Conservation (phyloP, 2,113 vertebrate genomes). For the Siniperca knerii region DNA sequence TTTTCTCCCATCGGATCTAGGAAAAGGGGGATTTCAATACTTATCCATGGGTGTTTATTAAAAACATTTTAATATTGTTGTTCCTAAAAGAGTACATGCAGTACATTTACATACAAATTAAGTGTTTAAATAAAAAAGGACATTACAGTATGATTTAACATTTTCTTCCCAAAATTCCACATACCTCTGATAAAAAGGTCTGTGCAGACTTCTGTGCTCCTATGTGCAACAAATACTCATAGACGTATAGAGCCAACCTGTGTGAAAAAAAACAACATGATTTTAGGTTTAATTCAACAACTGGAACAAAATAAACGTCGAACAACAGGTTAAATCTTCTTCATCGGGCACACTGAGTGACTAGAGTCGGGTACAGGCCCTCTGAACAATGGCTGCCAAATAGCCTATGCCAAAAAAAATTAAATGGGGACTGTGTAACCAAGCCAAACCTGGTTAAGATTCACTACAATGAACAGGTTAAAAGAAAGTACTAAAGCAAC, state of each 20-base stretch:
- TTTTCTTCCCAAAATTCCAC: slow-evolving; percentile 36
- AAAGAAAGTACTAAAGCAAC: slow-evolving; percentile 25
- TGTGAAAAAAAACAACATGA: background rate
- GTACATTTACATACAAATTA: background rate
- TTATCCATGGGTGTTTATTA: background rate
- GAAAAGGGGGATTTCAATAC: slow-evolving; percentile 37
- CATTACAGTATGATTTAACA: slow-evolving; percentile 10
- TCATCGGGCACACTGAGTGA: slow-evolving; percentile 50
- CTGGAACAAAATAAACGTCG: slow-evolving; percentile 7
- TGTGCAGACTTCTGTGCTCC: slow-evolving; percentile 98
- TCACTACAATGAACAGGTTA: slow-evolving; percentile 25
- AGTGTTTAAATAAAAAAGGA: background rate
- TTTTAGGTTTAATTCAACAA: slow-evolving; percentile 17
- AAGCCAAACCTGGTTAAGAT: slow-evolving; percentile 41
- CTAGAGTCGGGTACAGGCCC: slow-evolving; percentile 65
- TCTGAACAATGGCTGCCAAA: slow-evolving; percentile 81
- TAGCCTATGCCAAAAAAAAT: slow-evolving; percentile 65
- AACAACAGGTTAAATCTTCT: slow-evolving; percentile 37
- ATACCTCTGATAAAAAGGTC: slow-evolving; percentile 98
- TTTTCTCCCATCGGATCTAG: slow-evolving; percentile 98
- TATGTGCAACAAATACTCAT: slow-evolving; percentile 97
- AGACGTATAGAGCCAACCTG: slow-evolving; percentile 96
- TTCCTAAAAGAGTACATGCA: background rate
- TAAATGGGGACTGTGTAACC: slow-evolving; percentile 57
- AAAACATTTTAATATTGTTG: background rate